phyloP scores from a whole-genome alignment of 2,888 invertebrate species.

The Serrognathus titanus region DNA sequence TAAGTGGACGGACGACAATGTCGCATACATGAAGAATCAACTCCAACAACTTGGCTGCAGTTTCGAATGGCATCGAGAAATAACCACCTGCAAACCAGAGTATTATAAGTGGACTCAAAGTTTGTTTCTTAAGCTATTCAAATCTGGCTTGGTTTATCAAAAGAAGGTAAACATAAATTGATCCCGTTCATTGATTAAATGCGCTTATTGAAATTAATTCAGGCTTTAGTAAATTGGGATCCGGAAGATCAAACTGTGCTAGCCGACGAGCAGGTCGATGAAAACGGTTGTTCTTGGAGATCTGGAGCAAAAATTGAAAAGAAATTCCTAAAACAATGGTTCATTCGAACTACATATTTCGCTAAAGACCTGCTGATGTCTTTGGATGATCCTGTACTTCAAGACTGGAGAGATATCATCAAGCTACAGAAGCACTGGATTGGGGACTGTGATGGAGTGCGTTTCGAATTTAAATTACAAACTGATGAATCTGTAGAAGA shows the following conservation, averaged over 20 bases:
- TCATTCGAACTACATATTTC: conserved; percentile 82
- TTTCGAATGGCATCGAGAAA: conserved; percentile 92
- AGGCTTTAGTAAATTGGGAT: conserved; percentile 97
- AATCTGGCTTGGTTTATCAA: conserved; percentile 82
- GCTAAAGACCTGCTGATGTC: conserved; percentile 71
- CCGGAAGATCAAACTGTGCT: conserved; percentile 95
- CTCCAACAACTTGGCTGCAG: conserved; percentile 70
- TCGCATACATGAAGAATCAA: conserved; percentile 78
- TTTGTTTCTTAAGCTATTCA: conserved; percentile 83
- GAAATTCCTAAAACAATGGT: conserved; percentile 90
- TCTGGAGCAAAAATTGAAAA: conserved; percentile 94
- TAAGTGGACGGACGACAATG: conserved; percentile 87
- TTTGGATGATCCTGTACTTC: conserved; percentile 62
- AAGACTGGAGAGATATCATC: conserved; percentile 80
- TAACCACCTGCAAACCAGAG: conserved; percentile 80
- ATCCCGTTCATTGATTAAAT: background rate
- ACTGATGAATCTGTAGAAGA: conserved; percentile 27
- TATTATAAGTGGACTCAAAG: conserved; percentile 98
- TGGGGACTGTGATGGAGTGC: conserved; percentile 77
- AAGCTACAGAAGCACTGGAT: conserved; percentile 88
- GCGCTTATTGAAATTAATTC: conserved; percentile 26
- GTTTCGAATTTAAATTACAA: conserved; percentile 59
- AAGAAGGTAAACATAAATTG: conserved; percentile 59
- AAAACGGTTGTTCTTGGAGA: conserved; percentile 87
- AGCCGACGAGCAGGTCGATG: conserved; percentile 97